Base-by-base conservation (phyloP, 2,113 vertebrate genomes). In the Tragelaphus scriptus region DNA sequence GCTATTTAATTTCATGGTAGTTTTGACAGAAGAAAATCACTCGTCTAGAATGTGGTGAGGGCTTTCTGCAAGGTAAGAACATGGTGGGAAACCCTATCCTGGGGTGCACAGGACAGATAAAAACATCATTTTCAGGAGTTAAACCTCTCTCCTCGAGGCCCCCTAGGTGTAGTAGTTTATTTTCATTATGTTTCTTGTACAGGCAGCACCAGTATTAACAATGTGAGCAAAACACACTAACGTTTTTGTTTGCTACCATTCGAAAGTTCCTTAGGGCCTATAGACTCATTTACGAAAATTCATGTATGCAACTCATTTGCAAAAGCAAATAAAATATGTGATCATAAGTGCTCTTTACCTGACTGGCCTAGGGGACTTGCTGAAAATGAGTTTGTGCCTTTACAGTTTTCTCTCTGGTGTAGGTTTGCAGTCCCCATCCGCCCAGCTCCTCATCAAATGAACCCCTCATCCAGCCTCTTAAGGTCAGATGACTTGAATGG, bases 301-400 rank as follows among this genome's bases (percentile, higher is more conserved):
- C 93, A 98, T 93, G 94, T 96, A 91, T 0, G 2, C 86, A 93
- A 98, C 87, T 95, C 97, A 98, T 98, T 98, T 98, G 96, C 93
- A 97, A 97, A 98, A 97, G 89, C 97, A 98, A 97, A 98, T 98
- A 98, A 98, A 98, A 98, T 96, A 98, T 79, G 87, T 97, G 97
- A 93, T 98, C 91, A 90, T 63, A 93, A 95, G 94, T 96, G 96
- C 87, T 97, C 86, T 85, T 97, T 97, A 95, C 89, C 97, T 97
- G 84, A 51, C 30, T 90, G 93, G 95, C 97, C 91, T 98, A 80
- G 87, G 95, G 97, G 93, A 55, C 40, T 21, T 6, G 47, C 80
- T 88, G 82, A 56, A 91, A 91, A 93, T 53, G 86, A 12, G 6
- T 77, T 17, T 90, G 58, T 55, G 80, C 56, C 65, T 95, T 85